Base-by-base conservation (phyloP, 2,888 invertebrate genomes). In the Coremacera marginata region DNA sequence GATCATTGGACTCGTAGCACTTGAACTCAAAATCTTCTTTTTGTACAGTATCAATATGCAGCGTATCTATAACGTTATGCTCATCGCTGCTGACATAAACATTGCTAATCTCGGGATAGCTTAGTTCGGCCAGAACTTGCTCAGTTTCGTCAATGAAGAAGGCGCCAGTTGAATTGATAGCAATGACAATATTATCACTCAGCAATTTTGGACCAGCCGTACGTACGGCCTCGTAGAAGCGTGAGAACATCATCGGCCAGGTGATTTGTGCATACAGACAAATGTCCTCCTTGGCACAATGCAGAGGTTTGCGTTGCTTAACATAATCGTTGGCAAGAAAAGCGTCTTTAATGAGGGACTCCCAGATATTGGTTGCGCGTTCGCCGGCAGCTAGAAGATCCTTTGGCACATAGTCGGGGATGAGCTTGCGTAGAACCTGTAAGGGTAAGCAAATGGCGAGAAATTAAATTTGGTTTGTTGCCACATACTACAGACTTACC, bases 181-280 rank as follows among this genome's bases (percentile, higher is more conserved):
- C 98, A 77, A 98, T 94, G 74, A 98, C 96, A 25, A 97, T 92
- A 83, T 96, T 94, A 82, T 93, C 92, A 82, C 92, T 92, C 8
- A 91, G 90, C 8, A 94, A 90, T 37, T 91, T 90, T 0, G 94
- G 93, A 0, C 95, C 95, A 79, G 93, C 93, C 67, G 93, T 89
- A 86, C 94, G 94, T n/a, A 94, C 91, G 0, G 95, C 97, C 90
- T 98, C 98, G 86, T 95, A 98, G 89, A 98, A 98, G 85, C 96
- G 92, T 0, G 98, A 98, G 89, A 98, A 98, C 7, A 98, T 90
- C 88, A 98, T 93, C 0, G 98, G 97, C 98, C 98, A 98, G 83
- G 96, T 95, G 79, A 95, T 91, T 90, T 96, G 96, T 2, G 97
- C 95, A 89, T 95, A 98, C 84, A 94, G 94, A 0, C 98, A 97